Evolutionary conservation across 2,888 invertebrate species (phyloP).

Genomic region (Lacanobia oleracea): DNA sequence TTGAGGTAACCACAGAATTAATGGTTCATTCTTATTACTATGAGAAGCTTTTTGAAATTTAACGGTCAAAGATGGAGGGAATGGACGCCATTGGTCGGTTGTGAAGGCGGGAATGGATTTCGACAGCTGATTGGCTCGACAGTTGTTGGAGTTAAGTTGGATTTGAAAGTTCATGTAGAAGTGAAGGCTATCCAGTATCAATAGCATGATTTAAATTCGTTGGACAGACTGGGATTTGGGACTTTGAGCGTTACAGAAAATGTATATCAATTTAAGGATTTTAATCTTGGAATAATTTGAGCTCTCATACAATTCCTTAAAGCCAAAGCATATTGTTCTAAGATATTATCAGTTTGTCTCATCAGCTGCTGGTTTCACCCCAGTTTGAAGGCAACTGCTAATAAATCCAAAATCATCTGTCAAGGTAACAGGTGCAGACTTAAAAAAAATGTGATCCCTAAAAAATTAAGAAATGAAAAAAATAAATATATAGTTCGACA

Average conservation of each 20-base stretch:
- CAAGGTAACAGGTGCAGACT: constrained; percentile 19
- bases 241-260: not conserved
- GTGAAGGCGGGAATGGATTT: not conserved
- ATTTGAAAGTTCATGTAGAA: constrained; percentile 26
- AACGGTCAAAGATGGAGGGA: constrained; percentile 48
- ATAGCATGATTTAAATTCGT: constrained; percentile 3
- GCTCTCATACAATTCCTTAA: not conserved
- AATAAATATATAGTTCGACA: not conserved
- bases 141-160: not conserved
- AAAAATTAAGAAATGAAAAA: not conserved
- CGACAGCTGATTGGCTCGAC: constrained; percentile 25
- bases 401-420: not conserved
- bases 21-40: constrained; percentile 70
- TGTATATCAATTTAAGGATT: not conserved
- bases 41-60: constrained; percentile 66
- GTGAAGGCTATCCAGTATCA: not conserved
- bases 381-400: not conserved
- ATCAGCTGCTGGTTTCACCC: constrained; percentile 2
- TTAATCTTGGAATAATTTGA: too few species aligned
- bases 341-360: not conserved
- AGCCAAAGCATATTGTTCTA: not conserved
- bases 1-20: constrained; percentile 69
- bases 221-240: not conserved
- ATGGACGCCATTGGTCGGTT: constrained; percentile 28
- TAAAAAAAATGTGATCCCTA: not conserved